Percentiles rank a stretch among this genome's conserved stretches.
Evolutionary conservation across 2,113 vertebrate species (phyloP).

Genomic region (Ophthalmotilapia sp.): DNA sequence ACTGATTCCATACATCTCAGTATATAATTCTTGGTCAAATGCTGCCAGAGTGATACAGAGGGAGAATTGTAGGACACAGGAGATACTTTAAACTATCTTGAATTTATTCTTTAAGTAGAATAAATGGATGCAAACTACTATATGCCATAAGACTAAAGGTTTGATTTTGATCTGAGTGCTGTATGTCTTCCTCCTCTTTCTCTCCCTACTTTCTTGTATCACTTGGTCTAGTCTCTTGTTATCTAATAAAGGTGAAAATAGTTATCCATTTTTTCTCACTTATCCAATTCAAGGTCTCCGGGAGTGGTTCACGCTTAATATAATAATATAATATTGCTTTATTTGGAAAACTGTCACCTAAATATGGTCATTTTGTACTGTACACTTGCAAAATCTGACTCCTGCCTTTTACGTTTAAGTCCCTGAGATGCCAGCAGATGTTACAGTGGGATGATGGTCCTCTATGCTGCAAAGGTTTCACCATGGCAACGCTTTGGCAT

Average conservation of each 20-base stretch:
- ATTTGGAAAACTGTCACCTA: background rate
- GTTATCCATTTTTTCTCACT: background rate
- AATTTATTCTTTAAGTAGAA: background rate
- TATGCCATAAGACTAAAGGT: background rate
- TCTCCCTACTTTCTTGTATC: background rate
- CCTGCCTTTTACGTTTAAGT: background rate
- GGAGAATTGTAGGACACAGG: too few relatives aligned
- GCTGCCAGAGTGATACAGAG: background rate
- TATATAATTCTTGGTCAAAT: background rate
- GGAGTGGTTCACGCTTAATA: background rate
- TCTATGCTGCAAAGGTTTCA: conserved; percentile 15
- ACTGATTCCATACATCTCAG: background rate
- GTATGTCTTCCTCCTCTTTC: background rate
- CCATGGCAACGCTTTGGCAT: conserved; percentile 33
- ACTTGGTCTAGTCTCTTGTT: background rate
- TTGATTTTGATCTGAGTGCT: background rate
- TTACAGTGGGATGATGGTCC: background rate
- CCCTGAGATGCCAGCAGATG: conserved; percentile 18
- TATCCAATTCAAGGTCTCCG: background rate
- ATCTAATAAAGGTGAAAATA: background rate
- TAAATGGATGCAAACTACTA: background rate
- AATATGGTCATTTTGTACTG: background rate
- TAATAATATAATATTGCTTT: background rate
- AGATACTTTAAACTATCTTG: background rate
- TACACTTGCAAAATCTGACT: background rate